Base-by-base conservation (phyloP, 2,797 vertebrate genomes). In the Avahi laniger region DNA sequence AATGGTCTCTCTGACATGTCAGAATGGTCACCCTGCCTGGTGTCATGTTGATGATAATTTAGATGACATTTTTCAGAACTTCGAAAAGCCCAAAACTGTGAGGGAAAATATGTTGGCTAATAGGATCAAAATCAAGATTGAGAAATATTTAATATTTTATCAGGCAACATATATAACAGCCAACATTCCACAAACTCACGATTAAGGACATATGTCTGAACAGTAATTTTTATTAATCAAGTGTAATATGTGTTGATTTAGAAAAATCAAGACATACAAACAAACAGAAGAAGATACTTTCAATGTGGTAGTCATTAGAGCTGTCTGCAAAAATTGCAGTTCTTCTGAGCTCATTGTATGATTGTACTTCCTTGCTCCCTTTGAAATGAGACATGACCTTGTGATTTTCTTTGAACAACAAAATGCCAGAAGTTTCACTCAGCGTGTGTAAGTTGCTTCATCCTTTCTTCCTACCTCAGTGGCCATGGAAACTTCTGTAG, bases 111-210 rank as follows among this genome's bases (percentile, higher is more conserved):
- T 33, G 7, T 73, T 93, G 69, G 30, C 46, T 95, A 94, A 96
- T 73, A 78, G 65, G 96, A 92, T 94, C 72, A 96, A 81, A 63
- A 86, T 91, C 52, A 85, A 93, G 43, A 92, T 26, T 84, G 83
- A 92, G 80, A 96, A 95, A 87, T 91, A 92, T 75, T 96, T 94
- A 95, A 84, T 91, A 88, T 75, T 96, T 94, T 94, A 94, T 86
- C 24, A 92, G 67, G 33, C 52, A 81, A 78, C 92, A 90, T 95
- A 78, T 93, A 73, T 54, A 85, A 70, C 35, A 84, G 38, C n/a
- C 78, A 94, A 59, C 76, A 95, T 92, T 95, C 88, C 61, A 88
- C n/a, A 82, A 50, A 90, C 13, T 70, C 69, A 87, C 52, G 65
- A 95, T 95, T 95, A 94, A 96, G 38, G 33, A 82, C 94, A 96